These are phyloP conservation scores for Vireo altiloquus DNA, from an alignment of 2,113 vertebrate species.

Conservation along the genomic window DNA sequence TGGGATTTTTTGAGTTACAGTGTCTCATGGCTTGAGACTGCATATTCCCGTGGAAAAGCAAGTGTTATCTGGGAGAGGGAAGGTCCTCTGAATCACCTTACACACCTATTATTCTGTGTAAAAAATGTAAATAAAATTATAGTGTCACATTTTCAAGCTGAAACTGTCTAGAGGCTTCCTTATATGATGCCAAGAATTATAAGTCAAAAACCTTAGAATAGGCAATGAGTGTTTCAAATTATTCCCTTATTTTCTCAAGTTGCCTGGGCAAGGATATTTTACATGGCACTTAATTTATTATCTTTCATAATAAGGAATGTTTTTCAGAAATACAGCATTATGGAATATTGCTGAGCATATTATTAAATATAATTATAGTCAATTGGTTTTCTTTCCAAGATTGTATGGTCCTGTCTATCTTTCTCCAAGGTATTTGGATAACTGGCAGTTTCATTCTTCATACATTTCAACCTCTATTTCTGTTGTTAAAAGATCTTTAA, in stretches of 20 bases:
- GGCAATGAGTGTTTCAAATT: slow-evolving; percentile 17
- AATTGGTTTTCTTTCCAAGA: background rate
- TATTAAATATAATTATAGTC: slow-evolving; percentile 25
- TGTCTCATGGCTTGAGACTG: background rate
- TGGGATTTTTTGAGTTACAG: background rate
- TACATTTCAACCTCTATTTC: background rate
- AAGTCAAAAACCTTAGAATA: background rate
- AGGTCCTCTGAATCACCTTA: background rate
- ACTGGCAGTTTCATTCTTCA: background rate
- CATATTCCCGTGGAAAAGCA: background rate
- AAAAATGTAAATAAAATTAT: background rate
- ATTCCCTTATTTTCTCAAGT: slow-evolving; percentile 25
- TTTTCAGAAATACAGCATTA: slow-evolving; percentile 16
- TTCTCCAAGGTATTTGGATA: background rate
- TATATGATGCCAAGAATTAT: background rate
- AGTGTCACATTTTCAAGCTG: background rate
- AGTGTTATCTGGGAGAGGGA: background rate
- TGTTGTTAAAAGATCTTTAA: background rate
- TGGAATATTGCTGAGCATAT: background rate
- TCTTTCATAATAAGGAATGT: slow-evolving; percentile 41
- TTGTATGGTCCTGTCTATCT: background rate
- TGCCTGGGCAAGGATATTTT: slow-evolving; percentile 11
- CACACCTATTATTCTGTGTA: background rate
- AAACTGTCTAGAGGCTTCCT: background rate
- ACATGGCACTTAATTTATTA: slow-evolving; percentile 41